These are phyloP conservation scores for Ceyx margarethae DNA, from an alignment of 2,113 vertebrate species.

Conservation along the genomic window DNA sequence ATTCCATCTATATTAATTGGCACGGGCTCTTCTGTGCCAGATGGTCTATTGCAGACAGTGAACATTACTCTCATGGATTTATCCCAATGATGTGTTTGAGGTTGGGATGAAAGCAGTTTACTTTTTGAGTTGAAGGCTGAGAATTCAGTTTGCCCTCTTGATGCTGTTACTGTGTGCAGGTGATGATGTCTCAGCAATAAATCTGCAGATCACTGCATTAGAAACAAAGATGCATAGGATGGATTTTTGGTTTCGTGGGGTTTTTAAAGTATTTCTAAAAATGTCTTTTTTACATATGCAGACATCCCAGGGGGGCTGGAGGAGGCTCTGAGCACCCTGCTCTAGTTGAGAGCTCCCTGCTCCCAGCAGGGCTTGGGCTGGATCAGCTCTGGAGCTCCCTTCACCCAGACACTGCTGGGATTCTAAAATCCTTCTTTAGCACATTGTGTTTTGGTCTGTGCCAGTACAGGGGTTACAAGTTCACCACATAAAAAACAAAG, in stretches of 20 bases:
- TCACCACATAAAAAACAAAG: background rate
- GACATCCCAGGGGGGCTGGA: too few relatives aligned
- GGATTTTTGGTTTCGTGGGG: background rate
- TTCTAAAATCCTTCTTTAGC: background rate
- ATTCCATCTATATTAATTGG: constrained; percentile 32
- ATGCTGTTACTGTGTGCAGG: background rate
- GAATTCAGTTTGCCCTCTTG: background rate
- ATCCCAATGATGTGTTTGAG: constrained; percentile 33
- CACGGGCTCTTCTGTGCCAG: constrained; percentile 36
- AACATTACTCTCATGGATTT: background rate
- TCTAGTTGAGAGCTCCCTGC: too few relatives aligned
- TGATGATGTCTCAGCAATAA: background rate
- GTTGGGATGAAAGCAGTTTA: background rate
- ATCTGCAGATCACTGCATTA: background rate
- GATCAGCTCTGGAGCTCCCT: too few relatives aligned
- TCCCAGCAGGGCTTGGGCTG: too few relatives aligned
- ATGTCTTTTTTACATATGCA: background rate
- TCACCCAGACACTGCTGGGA: too few relatives aligned
- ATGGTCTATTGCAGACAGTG: constrained; percentile 45
- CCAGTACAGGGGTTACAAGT: background rate
- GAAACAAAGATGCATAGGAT: background rate
- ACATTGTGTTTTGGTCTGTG: background rate
- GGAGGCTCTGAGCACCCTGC: too few relatives aligned
- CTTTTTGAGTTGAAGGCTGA: background rate
- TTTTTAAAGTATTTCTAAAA: background rate